These are phyloP conservation scores for Catocala sponsa DNA, from an alignment of 2,888 invertebrate genomes.

Conservation along the genomic window DNA sequence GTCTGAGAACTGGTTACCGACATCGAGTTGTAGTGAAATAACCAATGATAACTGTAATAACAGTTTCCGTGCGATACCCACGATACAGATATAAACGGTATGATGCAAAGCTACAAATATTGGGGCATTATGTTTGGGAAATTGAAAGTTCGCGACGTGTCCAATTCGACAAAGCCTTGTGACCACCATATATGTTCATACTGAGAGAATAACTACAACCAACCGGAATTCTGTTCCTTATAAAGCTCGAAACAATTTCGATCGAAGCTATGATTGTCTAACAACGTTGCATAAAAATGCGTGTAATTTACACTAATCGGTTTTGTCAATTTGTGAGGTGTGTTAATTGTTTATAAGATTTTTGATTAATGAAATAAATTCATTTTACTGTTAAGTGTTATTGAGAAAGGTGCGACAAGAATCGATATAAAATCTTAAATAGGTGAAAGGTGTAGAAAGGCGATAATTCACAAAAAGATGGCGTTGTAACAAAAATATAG, in stretches of 20 bases:
- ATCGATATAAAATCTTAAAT: slow-evolving; percentile 21
- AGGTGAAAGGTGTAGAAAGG: slow-evolving; percentile 64
- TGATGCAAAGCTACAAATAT: slow-evolving; percentile 45
- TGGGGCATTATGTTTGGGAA: slow-evolving; percentile 43
- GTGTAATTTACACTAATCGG: slow-evolving; percentile 24
- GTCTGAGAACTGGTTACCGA: slow-evolving; percentile 28
- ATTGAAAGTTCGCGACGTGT: slow-evolving; percentile 53
- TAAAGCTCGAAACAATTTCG: slow-evolving; percentile 31
- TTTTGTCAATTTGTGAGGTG: slow-evolving; percentile 25
- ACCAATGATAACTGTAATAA: slow-evolving; percentile 35
- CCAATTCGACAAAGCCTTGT: slow-evolving; percentile 49
- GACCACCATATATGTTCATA: slow-evolving; percentile 34
- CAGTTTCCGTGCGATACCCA: slow-evolving; percentile 39
- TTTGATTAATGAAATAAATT: slow-evolving; percentile 15
- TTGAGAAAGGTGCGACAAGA: slow-evolving; percentile 42
- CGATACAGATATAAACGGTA: slow-evolving; percentile 42
- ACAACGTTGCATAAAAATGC: slow-evolving; percentile 32
- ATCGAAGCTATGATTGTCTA: slow-evolving; percentile 29
- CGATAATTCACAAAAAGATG: slow-evolving; percentile 38
- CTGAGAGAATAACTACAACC: slow-evolving; percentile 24
- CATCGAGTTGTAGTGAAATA: slow-evolving; percentile 19
- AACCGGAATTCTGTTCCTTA: slow-evolving; percentile 37
- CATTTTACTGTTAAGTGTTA: no score
- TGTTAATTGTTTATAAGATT: slow-evolving; percentile 17
- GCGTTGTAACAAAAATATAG: slow-evolving; percentile 34